phyloP scores from a whole-genome alignment of 2,797 vertebrate species.

The Synanceia verrucosa region DNA sequence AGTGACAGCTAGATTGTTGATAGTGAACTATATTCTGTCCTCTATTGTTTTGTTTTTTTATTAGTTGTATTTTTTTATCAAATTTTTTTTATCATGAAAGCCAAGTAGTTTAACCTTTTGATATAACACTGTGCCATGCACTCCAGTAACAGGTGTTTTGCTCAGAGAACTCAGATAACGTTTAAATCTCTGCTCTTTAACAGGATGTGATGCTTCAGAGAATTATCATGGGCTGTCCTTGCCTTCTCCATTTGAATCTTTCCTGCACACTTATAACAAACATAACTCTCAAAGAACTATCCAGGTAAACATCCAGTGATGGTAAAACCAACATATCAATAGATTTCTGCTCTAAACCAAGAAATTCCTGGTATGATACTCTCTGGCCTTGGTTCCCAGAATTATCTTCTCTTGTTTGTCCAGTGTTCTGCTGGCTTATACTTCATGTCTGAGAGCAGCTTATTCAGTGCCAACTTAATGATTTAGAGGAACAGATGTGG shows the following conservation, averaged over 20 bases:
- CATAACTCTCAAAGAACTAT: conserved; percentile 76
- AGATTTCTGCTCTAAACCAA: neutral
- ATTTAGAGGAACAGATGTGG: conserved; percentile 48
- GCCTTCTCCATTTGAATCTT: conserved; percentile 86
- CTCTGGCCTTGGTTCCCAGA: conserved; percentile 35
- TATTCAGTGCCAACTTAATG: conserved; percentile 1
- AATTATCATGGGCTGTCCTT: conserved; percentile 82
- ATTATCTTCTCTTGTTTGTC: conserved; percentile 17
- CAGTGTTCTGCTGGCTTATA: neutral
- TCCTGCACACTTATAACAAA: conserved; percentile 84
- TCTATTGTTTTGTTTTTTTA: too few species aligned
- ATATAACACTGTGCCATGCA: neutral
- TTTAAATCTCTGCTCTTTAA: conserved; percentile 42
- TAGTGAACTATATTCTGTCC: neutral
- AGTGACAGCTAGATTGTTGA: neutral
- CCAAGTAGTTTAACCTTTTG: neutral
- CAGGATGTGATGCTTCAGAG: conserved; percentile 84
- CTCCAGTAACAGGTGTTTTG: neutral
- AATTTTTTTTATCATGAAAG: too few species aligned
- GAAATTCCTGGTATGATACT: neutral
- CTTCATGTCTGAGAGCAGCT: conserved; percentile 19
- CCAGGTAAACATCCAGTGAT: conserved; percentile 76
- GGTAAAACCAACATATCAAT: conserved; percentile 7
- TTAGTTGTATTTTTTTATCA: too few species aligned
- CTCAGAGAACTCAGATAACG: neutral